Evolutionary conservation across 2,888 invertebrate species (phyloP).

Genomic region (Bimastos eiseni): DNA sequence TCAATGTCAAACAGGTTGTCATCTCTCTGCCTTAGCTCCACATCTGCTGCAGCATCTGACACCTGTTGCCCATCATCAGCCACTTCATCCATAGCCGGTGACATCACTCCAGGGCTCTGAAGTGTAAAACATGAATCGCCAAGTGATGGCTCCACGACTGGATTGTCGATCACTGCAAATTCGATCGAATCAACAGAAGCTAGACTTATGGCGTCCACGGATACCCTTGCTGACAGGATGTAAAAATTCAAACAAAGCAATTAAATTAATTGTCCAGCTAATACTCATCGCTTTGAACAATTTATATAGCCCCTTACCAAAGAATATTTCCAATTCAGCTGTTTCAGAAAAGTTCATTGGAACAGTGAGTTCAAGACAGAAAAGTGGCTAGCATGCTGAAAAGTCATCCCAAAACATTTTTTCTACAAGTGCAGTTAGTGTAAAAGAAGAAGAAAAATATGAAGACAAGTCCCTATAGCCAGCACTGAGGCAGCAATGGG

Average conservation of each 20-base stretch:
- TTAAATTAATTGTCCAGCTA: not conserved
- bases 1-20: conserved; percentile 15
- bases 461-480: too few species aligned
- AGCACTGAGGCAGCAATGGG: too few species aligned
- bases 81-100: not conserved
- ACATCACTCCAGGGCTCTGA: not conserved
- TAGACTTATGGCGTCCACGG: not conserved
- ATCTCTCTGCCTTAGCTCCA: not conserved
- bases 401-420: too few species aligned
- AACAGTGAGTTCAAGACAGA: too few species aligned
- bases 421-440: too few species aligned
- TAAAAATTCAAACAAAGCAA: not conserved
- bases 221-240: not conserved
- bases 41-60: not conserved
- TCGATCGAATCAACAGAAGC: not conserved
- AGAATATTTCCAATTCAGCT: too few species aligned
- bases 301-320: not conserved
- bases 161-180: not conserved
- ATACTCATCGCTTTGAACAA: not conserved
- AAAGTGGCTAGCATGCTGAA: too few species aligned
- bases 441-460: too few species aligned
- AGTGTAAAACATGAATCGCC: not conserved
- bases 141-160: not conserved
- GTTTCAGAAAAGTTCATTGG: too few species aligned
- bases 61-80: not conserved